Evolutionary conservation across 2,888 invertebrate genomes (phyloP), one percentile per base, ranked within the genome.

Genomic region (Cataglyphis altisquamis): DNA sequence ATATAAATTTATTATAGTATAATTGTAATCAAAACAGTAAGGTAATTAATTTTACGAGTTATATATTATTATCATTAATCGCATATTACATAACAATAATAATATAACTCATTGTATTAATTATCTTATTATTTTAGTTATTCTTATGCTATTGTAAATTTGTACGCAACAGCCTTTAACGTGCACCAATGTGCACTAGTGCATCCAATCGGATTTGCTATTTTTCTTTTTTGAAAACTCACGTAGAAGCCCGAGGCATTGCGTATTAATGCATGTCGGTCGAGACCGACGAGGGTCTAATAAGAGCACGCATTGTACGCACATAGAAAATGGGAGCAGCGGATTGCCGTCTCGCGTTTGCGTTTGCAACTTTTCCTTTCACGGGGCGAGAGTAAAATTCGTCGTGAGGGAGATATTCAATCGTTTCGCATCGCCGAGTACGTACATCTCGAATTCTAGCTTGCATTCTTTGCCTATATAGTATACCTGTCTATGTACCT

Each of bases 191-290:
- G 48, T 18, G 48, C 1, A 6, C 18, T 48, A 48, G 48, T 48
- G 48, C 18, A 18, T 48, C 1, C 48, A 5, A 15, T 48, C 48
- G 18, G 18, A 18, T 48, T 48, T 18, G 48, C 18, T 48, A 48
- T 48, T 89, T 86, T 29, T 0, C 85, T 84, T 88, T 87, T 83
- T 87, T 86, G 12, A 87, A 83, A 89, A 12, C 41, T 45, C 25
- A 29, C 62, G 29, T 62, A 29, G 32, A 45, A 74, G 45, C 39
- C 8, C 39, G 84, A 80, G 52, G 83, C 81, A 36, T 84, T 88
- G 89, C 86, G 90, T 89, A 90, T 90, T 90, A 90, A 90, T 90
- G 87, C 84, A 83, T 85, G 66, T 85, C 72, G 85, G 77, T 72
- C 64, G 70, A 60, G 77, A 63, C 75, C 83, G 74, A 66, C 78